Conservation (phyloP, 2,888 invertebrate species). For the Girardia tigrina region DNA sequence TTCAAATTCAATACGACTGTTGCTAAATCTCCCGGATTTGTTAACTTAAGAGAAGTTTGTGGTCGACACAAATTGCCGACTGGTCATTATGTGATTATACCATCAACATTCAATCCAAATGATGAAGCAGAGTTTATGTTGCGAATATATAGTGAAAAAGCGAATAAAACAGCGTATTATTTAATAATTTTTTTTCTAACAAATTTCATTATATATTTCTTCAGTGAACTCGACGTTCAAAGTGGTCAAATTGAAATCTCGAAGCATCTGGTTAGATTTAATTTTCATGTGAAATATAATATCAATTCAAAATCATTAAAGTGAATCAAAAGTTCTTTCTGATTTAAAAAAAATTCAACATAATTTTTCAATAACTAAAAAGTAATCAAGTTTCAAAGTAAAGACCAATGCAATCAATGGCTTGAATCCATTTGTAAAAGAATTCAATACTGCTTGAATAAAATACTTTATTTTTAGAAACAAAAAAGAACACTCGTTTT, state of each 20-base stretch:
- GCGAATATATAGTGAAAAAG: conserved; percentile 73
- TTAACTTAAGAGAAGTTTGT: conserved; percentile 82
- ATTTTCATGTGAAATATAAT: not conserved
- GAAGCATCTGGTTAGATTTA: not conserved
- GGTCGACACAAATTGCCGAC: conserved; percentile 81
- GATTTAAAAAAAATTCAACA: too few relatives aligned
- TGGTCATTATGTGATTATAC: conserved; percentile 82
- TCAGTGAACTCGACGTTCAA: not conserved
- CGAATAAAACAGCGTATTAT: not conserved
- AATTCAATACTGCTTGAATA: too few relatives aligned
- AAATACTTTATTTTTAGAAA: too few relatives aligned
- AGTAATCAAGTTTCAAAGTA: too few relatives aligned
- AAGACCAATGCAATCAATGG: not conserved
- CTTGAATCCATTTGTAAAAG: too few relatives aligned
- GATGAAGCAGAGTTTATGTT: conserved; percentile 89
- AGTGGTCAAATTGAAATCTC: not conserved
- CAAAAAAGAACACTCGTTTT: too few relatives aligned
- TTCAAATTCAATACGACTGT: conserved; percentile 86
- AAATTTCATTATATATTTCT: not conserved
- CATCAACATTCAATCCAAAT: conserved; percentile 87
- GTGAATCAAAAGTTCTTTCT: too few relatives aligned
- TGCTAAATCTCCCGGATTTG: conserved; percentile 78
- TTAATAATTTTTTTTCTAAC: not conserved
- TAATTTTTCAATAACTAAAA: too few relatives aligned
- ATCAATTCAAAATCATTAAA: too few relatives aligned